Conservation (phyloP, 2,888 invertebrate genomes). For the Caenorhabditis becei region DNA sequence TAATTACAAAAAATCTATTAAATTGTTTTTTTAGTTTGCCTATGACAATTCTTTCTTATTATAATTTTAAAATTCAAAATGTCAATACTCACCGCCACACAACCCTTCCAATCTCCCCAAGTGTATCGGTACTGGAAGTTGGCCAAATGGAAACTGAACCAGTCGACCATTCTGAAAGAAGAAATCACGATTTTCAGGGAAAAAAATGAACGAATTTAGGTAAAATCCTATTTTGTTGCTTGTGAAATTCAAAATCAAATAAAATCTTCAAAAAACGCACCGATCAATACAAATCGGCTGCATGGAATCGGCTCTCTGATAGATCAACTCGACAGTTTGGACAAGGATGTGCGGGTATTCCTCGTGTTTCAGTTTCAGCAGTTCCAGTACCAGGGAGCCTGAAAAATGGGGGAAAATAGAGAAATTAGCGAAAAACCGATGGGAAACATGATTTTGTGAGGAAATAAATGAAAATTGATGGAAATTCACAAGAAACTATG, state of each 20-base stretch:
- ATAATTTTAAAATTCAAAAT: neutral
- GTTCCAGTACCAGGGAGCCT: conserved; percentile 94
- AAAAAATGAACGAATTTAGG: neutral
- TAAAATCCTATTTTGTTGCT: neutral
- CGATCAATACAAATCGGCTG: conserved; percentile 96
- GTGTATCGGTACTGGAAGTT: conserved; percentile 99
- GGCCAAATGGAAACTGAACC: conserved; percentile 98
- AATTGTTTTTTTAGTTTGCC: neutral
- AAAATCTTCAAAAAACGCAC: conserved; percentile 82
- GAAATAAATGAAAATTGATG: too few relatives aligned
- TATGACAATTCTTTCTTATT: too few relatives aligned
- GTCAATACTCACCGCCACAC: conserved; percentile 74
- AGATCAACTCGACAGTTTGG: conserved; percentile 97
- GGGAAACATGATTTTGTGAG: too few relatives aligned
- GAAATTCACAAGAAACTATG: too few relatives aligned
- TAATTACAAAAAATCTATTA: neutral
- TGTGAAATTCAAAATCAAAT: conserved; percentile 8
- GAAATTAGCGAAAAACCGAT: too few relatives aligned
- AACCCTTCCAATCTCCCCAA: conserved; percentile 86
- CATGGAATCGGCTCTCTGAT: conserved; percentile 96
- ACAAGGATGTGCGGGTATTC: conserved; percentile 96
- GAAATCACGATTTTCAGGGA: neutral
- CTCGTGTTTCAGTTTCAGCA: conserved; percentile 96
- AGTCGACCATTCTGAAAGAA: conserved; percentile 90
- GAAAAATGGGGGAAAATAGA: conserved; percentile 83